Evolutionary conservation across 2,797 vertebrate genomes (phyloP).

Genomic region (Glossophaga mutica): DNA sequence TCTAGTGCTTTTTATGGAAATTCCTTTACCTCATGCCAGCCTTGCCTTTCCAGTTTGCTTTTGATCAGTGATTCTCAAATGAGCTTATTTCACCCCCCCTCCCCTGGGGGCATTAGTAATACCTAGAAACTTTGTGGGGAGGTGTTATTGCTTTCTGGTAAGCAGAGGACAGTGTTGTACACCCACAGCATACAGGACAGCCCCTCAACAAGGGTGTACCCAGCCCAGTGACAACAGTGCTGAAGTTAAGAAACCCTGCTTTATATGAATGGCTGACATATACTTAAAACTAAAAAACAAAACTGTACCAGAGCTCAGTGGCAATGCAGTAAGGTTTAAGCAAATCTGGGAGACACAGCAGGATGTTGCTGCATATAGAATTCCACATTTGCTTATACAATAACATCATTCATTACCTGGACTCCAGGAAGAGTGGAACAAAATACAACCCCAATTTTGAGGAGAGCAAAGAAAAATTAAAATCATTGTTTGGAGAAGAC

Average conservation of each 20-base stretch:
- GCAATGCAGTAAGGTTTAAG: slow-evolving; percentile 30
- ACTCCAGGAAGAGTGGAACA: slow-evolving; percentile 67
- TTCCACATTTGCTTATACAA: neutral
- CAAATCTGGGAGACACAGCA: slow-evolving; percentile 25
- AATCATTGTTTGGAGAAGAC: slow-evolving; percentile 78
- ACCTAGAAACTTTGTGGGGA: neutral
- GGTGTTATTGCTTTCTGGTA: neutral
- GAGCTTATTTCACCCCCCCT: neutral
- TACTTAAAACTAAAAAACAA: slow-evolving; percentile 33
- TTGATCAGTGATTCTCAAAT: slow-evolving; percentile 4
- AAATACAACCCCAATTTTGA: slow-evolving; percentile 75
- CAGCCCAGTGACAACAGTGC: neutral
- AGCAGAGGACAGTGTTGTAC: neutral
- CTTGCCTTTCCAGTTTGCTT: slow-evolving; percentile 13
- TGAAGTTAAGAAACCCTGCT: neutral
- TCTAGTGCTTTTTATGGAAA: slow-evolving; percentile 60
- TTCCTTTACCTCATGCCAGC: slow-evolving; percentile 53
- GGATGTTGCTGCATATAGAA: neutral
- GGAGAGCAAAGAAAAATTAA: slow-evolving; percentile 80
- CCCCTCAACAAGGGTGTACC: neutral
- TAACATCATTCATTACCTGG: slow-evolving; percentile 30
- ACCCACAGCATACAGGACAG: neutral
- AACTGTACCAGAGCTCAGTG: neutral
- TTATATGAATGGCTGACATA: neutral
- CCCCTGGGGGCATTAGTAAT: neutral